Evolutionary conservation across 2,888 invertebrate species (phyloP).

Genomic region (Lycophotia porphyrea): DNA sequence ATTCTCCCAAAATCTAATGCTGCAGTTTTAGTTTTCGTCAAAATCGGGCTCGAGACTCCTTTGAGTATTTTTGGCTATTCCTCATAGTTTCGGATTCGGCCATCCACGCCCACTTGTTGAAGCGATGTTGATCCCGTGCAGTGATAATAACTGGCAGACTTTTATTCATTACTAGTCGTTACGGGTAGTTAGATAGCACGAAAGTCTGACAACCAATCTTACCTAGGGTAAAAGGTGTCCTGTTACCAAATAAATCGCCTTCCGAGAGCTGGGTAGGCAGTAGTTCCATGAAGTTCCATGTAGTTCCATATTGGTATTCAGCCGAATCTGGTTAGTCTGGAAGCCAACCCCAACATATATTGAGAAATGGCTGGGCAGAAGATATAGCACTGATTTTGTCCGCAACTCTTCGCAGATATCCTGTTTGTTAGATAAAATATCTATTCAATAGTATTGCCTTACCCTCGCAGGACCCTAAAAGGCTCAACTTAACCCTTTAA

Average conservation of each 20-base stretch:
- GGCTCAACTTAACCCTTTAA: conserved; percentile 7
- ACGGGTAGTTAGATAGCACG: neutral
- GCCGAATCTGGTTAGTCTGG: neutral
- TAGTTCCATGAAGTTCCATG: neutral
- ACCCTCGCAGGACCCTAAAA: neutral
- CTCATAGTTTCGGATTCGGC: no score
- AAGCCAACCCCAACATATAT: neutral
- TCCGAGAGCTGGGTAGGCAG: neutral
- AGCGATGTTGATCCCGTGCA: neutral
- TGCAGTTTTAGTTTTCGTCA: no score
- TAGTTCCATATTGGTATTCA: neutral
- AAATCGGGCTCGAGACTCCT: no score
- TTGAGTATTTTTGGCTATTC: no score
- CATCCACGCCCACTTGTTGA: no score
- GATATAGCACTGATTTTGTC: neutral
- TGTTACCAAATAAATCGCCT: neutral
- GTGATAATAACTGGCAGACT: neutral
- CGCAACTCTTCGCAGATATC: neutral
- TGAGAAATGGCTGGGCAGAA: neutral
- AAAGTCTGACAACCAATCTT: neutral
- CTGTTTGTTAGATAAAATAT: neutral
- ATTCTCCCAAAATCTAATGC: no score
- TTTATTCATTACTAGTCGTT: neutral
- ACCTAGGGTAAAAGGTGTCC: neutral
- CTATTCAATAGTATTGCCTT: neutral